phyloP scores from a whole-genome alignment of 2,888 invertebrate genomes.

The Rhingia rostrata region DNA sequence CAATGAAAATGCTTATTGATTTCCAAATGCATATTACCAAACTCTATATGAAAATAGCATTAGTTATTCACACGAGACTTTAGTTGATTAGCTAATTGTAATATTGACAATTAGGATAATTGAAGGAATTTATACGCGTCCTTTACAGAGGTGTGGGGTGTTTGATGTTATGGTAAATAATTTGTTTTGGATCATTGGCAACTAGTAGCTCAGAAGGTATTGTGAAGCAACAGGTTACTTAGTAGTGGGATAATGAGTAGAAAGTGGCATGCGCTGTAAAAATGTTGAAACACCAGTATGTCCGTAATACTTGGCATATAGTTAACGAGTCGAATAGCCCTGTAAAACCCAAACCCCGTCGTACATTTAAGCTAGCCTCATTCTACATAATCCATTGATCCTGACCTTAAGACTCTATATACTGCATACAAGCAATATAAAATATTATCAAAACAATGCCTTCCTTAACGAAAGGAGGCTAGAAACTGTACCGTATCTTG shows the following conservation, averaged over 20 bases:
- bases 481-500: too few relatives aligned
- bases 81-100: slow-evolving; percentile 60
- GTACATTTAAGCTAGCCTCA: too few relatives aligned
- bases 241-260: too few relatives aligned
- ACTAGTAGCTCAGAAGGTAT: slow-evolving; percentile 2
- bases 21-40: slow-evolving; percentile 31
- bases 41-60: slow-evolving; percentile 47
- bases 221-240: background rate
- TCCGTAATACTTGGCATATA: too few relatives aligned
- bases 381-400: too few relatives aligned
- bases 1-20: slow-evolving; percentile 32
- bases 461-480: too few relatives aligned
- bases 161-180: background rate
- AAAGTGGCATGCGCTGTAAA: too few relatives aligned
- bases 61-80: slow-evolving; percentile 58
- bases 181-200: slow-evolving; percentile 36
- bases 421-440: too few relatives aligned
- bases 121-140: slow-evolving; percentile 30
- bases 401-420: too few relatives aligned
- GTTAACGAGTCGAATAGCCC: too few relatives aligned
- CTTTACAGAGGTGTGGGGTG: background rate
- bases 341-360: too few relatives aligned
- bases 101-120: slow-evolving; percentile 60
- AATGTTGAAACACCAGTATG: background rate
- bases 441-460: too few relatives aligned